Evolutionary conservation across 2,113 vertebrate genomes (phyloP).

Genomic region (Dicaeum eximium): DNA sequence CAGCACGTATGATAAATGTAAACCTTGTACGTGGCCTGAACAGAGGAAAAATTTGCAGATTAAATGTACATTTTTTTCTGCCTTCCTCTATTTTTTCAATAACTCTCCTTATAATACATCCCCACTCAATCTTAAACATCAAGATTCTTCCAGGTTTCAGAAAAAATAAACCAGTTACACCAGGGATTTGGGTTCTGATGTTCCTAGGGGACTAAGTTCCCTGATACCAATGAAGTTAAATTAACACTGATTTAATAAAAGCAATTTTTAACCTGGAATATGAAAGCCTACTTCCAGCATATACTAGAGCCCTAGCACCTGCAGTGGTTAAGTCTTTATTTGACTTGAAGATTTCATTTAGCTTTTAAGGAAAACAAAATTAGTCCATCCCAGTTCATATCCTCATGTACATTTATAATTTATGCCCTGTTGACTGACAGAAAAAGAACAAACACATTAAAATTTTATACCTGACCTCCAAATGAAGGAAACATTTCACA

Average conservation of each 20-base stretch:
- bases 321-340: not conserved
- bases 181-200: not conserved
- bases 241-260: not conserved
- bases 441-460: conserved; percentile 51
- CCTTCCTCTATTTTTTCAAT: not conserved
- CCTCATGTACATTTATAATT: conserved; percentile 34
- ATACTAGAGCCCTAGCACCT: not conserved
- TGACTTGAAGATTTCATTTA: not conserved
- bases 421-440: conserved; percentile 21
- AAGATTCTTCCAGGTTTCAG: not conserved
- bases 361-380: not conserved
- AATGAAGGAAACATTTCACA: not conserved
- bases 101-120: not conserved
- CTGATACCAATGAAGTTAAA: not conserved
- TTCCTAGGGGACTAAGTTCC: not conserved
- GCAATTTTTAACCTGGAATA: not conserved
- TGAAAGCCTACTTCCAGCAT: not conserved
- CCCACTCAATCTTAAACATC: not conserved
- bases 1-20: not conserved
- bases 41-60: not conserved
- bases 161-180: not conserved
- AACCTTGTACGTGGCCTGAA: not conserved
- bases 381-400: not conserved
- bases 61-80: not conserved
- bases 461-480: conserved; percentile 52